A percentile compares a stretch with the other conserved stretches of the same genome.
Evolutionary conservation across 2,113 vertebrate genomes (phyloP).

Genomic region (Apodemus sylvaticus): DNA sequence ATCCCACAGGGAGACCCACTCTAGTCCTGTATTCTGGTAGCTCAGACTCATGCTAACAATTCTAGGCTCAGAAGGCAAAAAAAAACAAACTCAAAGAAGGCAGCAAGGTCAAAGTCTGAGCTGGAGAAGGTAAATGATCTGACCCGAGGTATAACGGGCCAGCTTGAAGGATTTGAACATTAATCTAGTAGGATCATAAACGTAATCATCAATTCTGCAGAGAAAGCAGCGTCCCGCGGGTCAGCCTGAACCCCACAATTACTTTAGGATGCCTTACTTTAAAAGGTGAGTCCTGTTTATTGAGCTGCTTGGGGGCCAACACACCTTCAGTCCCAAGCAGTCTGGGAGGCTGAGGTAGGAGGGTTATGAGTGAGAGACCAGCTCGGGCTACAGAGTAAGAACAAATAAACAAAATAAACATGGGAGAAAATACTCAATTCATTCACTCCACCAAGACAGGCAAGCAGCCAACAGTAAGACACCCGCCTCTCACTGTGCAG

Average conservation of each 20-base stretch:
- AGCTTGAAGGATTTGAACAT: conserved; percentile 21
- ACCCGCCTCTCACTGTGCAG: neutral
- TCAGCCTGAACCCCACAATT: neutral
- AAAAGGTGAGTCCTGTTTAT: conserved; percentile 16
- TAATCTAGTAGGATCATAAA: neutral
- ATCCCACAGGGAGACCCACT: neutral
- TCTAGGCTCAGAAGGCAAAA: conserved; percentile 22
- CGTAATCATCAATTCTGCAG: conserved; percentile 1
- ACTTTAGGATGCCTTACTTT: conserved; percentile 27
- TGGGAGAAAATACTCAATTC: neutral
- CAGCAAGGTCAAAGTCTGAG: conserved; percentile 15
- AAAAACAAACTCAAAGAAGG: conserved; percentile 31
- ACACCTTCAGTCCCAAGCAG: neutral
- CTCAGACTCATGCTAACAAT: neutral
- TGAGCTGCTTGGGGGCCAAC: neutral
- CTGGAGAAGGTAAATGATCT: neutral
- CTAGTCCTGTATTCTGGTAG: neutral
- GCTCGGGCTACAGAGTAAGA: neutral
- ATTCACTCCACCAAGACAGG: conserved; percentile 8
- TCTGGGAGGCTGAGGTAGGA: neutral
- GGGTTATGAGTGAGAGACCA: neutral
- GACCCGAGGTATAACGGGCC: neutral
- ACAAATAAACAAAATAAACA: neutral
- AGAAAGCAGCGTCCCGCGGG: neutral
- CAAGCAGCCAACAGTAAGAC: conserved; percentile 31